Evolutionary conservation across 2,888 invertebrate species (phyloP).

Genomic region (Dendrolimus pini): DNA sequence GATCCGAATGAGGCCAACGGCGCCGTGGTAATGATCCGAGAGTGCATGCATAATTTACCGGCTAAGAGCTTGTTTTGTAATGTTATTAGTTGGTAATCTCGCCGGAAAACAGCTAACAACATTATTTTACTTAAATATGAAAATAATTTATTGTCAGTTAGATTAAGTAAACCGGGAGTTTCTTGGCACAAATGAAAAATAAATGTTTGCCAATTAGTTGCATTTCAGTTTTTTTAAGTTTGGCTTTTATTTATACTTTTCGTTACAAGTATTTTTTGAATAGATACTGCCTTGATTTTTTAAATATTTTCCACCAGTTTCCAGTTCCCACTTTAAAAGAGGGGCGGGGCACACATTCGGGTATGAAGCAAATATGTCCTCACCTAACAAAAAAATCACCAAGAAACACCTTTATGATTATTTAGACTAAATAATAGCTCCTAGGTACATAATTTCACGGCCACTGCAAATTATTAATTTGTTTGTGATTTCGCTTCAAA

Average conservation of each 20-base stretch:
- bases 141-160: constrained; percentile 65
- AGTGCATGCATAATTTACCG: constrained; percentile 74
- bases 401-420: no score
- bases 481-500: no score
- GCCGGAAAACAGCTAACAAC: constrained; percentile 65
- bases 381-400: no score
- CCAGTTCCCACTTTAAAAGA: no score
- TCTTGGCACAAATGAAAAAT: background rate
- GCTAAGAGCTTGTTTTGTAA: constrained; percentile 72
- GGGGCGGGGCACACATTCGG: no score
- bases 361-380: no score
- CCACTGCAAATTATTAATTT: no score
- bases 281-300: no score
- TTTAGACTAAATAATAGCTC: no score
- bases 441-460: no score
- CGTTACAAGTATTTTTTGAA: no score
- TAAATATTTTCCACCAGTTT: no score
- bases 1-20: constrained; percentile 56
- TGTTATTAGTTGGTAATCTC: constrained; percentile 75
- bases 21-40: constrained; percentile 70
- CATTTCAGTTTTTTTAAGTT: background rate
- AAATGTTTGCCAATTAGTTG: background rate
- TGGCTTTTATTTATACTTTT: constrained; percentile 9
- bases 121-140: constrained; percentile 70
- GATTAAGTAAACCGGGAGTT: constrained; percentile 17